Base-by-base conservation (phyloP, 2,797 vertebrate species). In the Lemur catta region DNA sequence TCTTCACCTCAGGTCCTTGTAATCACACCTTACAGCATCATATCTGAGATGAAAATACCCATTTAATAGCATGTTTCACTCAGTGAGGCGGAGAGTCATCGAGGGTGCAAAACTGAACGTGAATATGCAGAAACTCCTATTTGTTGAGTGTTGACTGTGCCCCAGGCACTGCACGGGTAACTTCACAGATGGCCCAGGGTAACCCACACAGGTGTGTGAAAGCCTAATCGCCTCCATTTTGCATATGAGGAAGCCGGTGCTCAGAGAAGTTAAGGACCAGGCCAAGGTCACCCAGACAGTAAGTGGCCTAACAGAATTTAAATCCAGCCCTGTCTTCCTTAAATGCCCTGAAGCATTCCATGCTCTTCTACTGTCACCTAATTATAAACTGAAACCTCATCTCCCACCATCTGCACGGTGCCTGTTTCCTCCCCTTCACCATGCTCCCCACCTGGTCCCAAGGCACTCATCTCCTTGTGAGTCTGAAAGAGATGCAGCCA, bases 351-450 rank as follows among this genome's bases (percentile, higher is more conserved):
- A 84, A 84, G 41, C 46, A 46, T 59, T 18, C 26, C 30, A 38
- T 11, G 82, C 10, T 89, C 33, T 63, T 69, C n/a, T 74, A 20
- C 24, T 71, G 69, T 13, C 55, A 59, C 41, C 65, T 43, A 48
- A 93, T 89, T 91, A 92, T 75, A 92, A 90, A 67, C 48, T 50
- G 35, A 63, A 79, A 46, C 26, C 91, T 85, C 20, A 52, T 75
- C 55, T 84, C 28, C 48, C 52, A 67, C n/a, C 90, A 6, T 69
- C 57, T 46, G 24, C 61, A 18, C 22, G 41, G 18, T 50, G 63
- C 38, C 81, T 11, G 4, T 35, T 59, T 24, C 26, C 35, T 90
- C 33, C 24, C 81, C 80, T 65, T 91, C 12, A 50, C 50, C 38
- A 4, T 1, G 30, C 38, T 41, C 18, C 69, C 24, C 28, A 69